Evolutionary conservation across 2,888 invertebrate genomes (phyloP).

Genomic region (Galerucella pusilla): DNA sequence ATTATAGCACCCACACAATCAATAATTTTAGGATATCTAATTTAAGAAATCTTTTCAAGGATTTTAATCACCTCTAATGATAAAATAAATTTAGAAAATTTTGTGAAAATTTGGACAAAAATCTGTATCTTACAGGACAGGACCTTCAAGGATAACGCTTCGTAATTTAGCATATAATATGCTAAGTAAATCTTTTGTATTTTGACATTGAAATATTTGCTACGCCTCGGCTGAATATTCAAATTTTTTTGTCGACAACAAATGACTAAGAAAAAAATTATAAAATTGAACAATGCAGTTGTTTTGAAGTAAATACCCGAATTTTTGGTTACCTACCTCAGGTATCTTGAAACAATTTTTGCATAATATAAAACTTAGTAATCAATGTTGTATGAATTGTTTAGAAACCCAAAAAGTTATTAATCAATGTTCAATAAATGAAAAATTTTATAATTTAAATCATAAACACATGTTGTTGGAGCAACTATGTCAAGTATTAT

Average conservation of each 20-base stretch:
- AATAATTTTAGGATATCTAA: background rate
- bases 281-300: background rate
- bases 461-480: too few species aligned
- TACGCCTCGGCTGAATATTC: background rate
- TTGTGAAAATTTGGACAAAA: too few species aligned
- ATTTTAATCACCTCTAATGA: background rate
- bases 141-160: background rate
- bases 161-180: background rate
- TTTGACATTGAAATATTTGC: constrained; percentile 9
- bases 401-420: too few species aligned
- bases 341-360: background rate
- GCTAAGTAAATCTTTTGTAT: background rate
- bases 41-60: background rate
- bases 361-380: background rate
- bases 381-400: too few species aligned
- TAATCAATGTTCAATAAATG: too few species aligned
- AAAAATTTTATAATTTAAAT: too few species aligned
- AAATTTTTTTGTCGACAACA: background rate
- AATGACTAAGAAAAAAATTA: background rate
- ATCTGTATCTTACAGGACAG: background rate
- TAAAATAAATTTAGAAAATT: too few species aligned
- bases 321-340: background rate
- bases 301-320: background rate
- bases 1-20: background rate
- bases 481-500: too few species aligned